Base-by-base conservation (phyloP, 2,113 vertebrate species). In the Catharus fuscescens region DNA sequence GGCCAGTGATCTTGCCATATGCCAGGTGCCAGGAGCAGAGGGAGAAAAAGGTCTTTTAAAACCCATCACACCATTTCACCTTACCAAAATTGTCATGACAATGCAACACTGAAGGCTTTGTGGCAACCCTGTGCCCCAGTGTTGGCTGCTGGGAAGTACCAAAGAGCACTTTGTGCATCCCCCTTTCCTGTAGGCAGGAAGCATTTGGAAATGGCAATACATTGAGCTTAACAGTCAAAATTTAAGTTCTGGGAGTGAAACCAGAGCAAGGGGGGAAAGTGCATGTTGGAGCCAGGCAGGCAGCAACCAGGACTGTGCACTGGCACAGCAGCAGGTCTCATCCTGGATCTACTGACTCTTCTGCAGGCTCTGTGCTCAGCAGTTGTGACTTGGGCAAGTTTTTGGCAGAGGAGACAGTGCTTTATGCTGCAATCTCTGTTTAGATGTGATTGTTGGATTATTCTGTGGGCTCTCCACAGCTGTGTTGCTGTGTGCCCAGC, bases 171-270 rank as follows among this genome's bases (percentile, higher is more conserved):
- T 95, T 5, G 19, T 38, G 48, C 18, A 48, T 18, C 54, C 67
- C 29, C 31, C 56, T 84, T 32, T 92, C 40, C 48, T 32, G 70
- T 47, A 53, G 44, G 31, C 45, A 47, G 54, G 56, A 91, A 65
- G 15, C 56, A n/a, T 86, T 94, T 94, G 85, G 92, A 93, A 86
- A 76, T 53, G 64, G 64, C 45, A 69, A 29, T 42, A 67, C 80
- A 77, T 62, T 78, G 93, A 83, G 86, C 56, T 76, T 50, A 38
- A 38, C 29, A 56, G 48, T 66, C 56, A 67, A 86, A 47, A 44
- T 82, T 53, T 21, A 76, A 81, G 57, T 67, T 88, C 67, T 92
- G 83, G 65, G 88, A 64, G 38, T 34, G 34, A 71, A 90, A 88
- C 79, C 71, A 90, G 83, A 90, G 85, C 54, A 72, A 50, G 14